Evolutionary conservation across 2,888 invertebrate genomes (phyloP).

Genomic region (Cetonia aurata): DNA sequence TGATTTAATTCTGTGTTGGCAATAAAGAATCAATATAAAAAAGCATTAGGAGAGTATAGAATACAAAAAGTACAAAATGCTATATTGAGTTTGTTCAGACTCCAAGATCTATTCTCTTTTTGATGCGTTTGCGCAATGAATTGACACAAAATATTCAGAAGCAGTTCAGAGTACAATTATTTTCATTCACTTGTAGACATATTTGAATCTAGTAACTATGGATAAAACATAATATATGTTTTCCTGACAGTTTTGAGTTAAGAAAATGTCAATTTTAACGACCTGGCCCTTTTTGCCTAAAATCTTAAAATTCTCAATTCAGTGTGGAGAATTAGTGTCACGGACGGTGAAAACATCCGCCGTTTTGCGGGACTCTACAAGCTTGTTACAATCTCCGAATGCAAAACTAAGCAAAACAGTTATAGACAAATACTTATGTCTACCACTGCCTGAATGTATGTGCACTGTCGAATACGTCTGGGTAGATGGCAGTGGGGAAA

Average conservation of each 20-base stretch:
- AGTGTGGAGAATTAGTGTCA: neutral
- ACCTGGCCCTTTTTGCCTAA: conserved; percentile 3
- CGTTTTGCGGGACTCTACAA: conserved; percentile 40
- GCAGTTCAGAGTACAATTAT: too few species aligned
- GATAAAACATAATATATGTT: conserved; percentile 20
- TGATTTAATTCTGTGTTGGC: too few species aligned
- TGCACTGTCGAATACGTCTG: conserved; percentile 79
- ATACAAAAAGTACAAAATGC: too few species aligned
- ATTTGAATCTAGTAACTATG: conserved; percentile 20
- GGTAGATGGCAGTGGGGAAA: conserved; percentile 82
- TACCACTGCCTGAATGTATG: conserved; percentile 71
- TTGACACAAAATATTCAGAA: too few species aligned
- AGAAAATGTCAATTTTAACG: conserved; percentile 25
- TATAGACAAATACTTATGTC: conserved; percentile 70
- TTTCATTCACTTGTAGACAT: neutral
- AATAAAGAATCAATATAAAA: too few species aligned
- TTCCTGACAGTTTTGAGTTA: conserved; percentile 15
- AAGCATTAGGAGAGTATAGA: too few species aligned
- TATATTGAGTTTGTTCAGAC: too few species aligned
- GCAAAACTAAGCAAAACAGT: conserved; percentile 67
- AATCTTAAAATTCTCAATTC: conserved; percentile 3
- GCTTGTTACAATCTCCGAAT: conserved; percentile 55
- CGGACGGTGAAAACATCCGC: conserved; percentile 16
- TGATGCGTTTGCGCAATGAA: too few species aligned
- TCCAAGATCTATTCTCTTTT: too few species aligned